Evolutionary conservation across 2,797 vertebrate species (phyloP).

Genomic region (Gadopsis bispinosus): DNA sequence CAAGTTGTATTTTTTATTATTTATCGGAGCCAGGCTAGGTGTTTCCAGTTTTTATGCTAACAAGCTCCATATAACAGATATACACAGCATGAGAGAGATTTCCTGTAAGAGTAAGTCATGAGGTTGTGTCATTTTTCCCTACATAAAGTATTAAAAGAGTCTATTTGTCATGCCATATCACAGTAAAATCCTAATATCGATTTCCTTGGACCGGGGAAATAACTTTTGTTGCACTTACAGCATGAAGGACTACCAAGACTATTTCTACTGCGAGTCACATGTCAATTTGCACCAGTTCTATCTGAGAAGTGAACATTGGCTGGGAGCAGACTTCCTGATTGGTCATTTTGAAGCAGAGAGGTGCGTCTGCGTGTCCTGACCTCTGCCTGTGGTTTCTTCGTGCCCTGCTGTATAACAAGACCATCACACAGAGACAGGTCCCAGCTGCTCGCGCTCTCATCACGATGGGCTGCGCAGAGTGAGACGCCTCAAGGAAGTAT

Average conservation of each 20-base stretch:
- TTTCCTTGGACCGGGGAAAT: conserved; percentile 44
- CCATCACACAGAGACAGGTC: conserved; percentile 74
- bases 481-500: conserved; percentile 89
- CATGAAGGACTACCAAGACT: conserved; percentile 42
- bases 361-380: conserved; percentile 74
- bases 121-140: not conserved
- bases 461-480: conserved; percentile 62
- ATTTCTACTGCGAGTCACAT: conserved; percentile 68
- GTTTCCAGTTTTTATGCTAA: not conserved
- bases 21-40: not conserved
- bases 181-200: conserved; percentile 41
- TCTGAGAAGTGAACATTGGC: conserved; percentile 62
- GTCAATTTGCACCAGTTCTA: conserved; percentile 62
- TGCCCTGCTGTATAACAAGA: conserved; percentile 79
- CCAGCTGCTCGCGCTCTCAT: conserved; percentile 74
- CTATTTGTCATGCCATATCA: conserved; percentile 26
- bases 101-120: conserved; percentile 1
- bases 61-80: not conserved
- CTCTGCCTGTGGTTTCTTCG: conserved; percentile 74
- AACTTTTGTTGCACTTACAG: conserved; percentile 42
- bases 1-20: not conserved
- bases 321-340: conserved; percentile 73
- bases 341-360: conserved; percentile 75
- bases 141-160: conserved; percentile 34
- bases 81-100: conserved; percentile 5